phyloP scores from a whole-genome alignment of 2,888 invertebrate genomes.

The Spisula subtruncata region DNA sequence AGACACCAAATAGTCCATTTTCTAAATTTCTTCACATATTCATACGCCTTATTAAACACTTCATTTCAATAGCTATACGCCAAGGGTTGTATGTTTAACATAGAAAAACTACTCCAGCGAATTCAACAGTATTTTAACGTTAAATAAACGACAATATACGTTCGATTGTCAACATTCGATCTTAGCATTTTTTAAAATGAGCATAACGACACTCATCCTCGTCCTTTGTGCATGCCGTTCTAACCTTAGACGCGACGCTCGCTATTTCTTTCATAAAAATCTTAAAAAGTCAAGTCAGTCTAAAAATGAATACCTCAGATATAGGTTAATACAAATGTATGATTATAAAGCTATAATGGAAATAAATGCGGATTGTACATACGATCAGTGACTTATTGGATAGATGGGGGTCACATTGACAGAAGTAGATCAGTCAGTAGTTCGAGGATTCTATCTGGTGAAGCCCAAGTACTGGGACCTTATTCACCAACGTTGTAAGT shows the following conservation, averaged over 20 bases:
- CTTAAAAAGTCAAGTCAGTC: background rate
- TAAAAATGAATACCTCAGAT: no score
- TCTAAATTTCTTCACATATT: slow-evolving; percentile 69
- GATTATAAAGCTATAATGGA: no score
- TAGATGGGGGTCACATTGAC: no score
- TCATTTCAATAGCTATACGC: slow-evolving; percentile 62
- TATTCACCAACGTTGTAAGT: no score
- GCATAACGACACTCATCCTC: background rate
- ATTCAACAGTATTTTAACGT: slow-evolving; percentile 59
- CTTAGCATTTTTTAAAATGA: background rate
- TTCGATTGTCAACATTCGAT: slow-evolving; percentile 26
- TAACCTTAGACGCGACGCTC: background rate
- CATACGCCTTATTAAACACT: slow-evolving; percentile 68
- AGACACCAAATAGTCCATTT: slow-evolving; percentile 63
- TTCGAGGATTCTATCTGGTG: no score
- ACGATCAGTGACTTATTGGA: no score
- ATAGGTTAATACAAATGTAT: no score
- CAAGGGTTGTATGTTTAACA: slow-evolving; percentile 57
- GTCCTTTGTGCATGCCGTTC: background rate
- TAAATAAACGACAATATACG: slow-evolving; percentile 60
- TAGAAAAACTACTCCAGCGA: slow-evolving; percentile 55
- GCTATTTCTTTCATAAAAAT: no score
- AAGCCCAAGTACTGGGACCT: no score
- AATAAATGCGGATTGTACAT: no score
- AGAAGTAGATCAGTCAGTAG: no score